Conservation (phyloP, 2,888 invertebrate genomes). For the Allolobophora icterica region DNA sequence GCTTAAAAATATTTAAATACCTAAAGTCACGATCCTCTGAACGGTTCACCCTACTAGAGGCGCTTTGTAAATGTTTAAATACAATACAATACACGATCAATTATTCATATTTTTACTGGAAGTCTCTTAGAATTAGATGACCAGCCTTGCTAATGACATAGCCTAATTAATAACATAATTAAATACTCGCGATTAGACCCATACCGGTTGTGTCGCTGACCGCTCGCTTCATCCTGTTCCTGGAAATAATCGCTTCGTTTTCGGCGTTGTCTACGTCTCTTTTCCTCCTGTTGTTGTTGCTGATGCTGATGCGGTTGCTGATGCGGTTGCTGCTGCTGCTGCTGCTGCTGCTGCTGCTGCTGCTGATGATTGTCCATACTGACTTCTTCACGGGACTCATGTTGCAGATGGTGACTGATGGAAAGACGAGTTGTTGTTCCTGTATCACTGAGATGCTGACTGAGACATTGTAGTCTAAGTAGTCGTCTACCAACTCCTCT, state of each 20-base stretch:
- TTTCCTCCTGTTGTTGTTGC: not conserved
- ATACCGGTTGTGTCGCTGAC: not conserved
- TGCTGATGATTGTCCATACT: not conserved
- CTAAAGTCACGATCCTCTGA: too few relatives aligned
- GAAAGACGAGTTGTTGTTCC: conserved; percentile 32
- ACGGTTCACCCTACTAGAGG: too few relatives aligned
- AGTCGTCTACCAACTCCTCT: not conserved
- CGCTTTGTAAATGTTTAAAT: too few relatives aligned
- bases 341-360: too few relatives aligned
- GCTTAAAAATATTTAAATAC: too few relatives aligned
- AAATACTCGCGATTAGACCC: not conserved
- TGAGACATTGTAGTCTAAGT: not conserved
- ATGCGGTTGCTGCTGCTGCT: too few relatives aligned
- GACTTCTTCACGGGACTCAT: conserved; percentile 36
- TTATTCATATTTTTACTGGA: too few relatives aligned
- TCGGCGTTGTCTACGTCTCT: not conserved
- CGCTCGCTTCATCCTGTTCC: not conserved
- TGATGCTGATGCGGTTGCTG: too few relatives aligned
- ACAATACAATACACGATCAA: too few relatives aligned
- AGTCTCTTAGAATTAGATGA: not conserved
- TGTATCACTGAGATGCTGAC: not conserved
- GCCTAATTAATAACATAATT: too few relatives aligned
- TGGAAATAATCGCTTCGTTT: not conserved
- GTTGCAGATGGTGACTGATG: conserved; percentile 40
- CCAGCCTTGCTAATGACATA: not conserved